Evolutionary conservation across 2,113 vertebrate genomes (phyloP).

Genomic region (Phaetusa simplex): DNA sequence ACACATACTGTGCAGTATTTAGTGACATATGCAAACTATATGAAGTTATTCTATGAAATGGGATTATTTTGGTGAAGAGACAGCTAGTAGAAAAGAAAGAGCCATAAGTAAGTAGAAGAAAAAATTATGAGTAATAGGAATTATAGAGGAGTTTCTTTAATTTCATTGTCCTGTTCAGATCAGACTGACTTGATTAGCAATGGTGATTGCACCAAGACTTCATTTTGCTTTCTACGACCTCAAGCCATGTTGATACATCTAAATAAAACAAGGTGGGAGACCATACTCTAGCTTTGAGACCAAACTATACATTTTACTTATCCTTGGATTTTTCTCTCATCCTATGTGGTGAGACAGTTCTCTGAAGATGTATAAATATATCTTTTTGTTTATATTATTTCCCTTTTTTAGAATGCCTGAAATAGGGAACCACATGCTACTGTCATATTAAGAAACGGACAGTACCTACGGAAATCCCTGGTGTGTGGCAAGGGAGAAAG

Average conservation of each 20-base stretch:
- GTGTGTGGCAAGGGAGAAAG: not conserved
- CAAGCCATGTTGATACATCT: not conserved
- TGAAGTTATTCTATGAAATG: not conserved
- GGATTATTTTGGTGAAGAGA: not conserved
- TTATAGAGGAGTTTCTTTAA: not conserved
- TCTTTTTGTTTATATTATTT: not conserved
- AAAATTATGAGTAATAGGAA: not conserved
- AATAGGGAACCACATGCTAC: not conserved
- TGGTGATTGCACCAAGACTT: not conserved
- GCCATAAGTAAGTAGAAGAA: not conserved
- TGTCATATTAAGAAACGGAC: not conserved
- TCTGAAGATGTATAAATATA: not conserved
- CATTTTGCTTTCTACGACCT: not conserved
- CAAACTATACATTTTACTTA: not conserved
- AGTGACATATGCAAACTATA: not conserved
- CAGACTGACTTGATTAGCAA: not conserved
- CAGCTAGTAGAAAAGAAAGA: not conserved
- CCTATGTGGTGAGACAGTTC: not conserved
- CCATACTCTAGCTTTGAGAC: not conserved
- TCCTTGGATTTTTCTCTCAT: not conserved
- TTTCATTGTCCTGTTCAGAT: not conserved
- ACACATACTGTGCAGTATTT: not conserved
- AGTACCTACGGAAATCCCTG: rapidly evolving
- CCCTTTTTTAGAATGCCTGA: not conserved
- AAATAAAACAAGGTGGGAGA: not conserved